Evolutionary conservation across 2,113 vertebrate genomes (phyloP), one percentile per base, ranked within the genome.

Genomic region (Piliocolobus tephrosceles): DNA sequence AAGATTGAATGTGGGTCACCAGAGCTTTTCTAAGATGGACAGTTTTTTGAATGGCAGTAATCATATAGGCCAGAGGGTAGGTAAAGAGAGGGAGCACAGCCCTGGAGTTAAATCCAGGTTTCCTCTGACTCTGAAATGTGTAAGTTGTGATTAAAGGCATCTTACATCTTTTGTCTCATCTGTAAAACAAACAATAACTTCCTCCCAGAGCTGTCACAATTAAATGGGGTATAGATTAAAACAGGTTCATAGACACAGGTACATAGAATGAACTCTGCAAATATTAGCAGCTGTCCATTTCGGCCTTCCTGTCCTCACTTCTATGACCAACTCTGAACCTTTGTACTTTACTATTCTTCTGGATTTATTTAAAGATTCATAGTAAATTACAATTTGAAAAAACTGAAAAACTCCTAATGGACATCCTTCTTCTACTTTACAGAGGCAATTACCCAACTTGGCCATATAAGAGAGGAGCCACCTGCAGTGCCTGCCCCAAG

Each of bases 391-490:
- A 94, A 75, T 0, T 30, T 45, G 0, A 30, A 57, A 50, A 47
- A 40, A 61, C 30, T 1, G 30, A 72, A 25, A 38, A 40, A 40
- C 83, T 47, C 25, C 72, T 96, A 89, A 97, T 18, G 4, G 50
- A 95, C 22, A 75, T 2, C 25, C 6, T 94, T 95, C 0, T 96
- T 98, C 72, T 97, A 13, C 55, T 98, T 97, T 98, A 61, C 93
- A 99, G 99, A 57, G 98, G 98, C 38, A 99, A 99, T 97, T 99
- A 98, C 90, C 97, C 97, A 68, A 98, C 73, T 14, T 57, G 90
- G 95, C 98, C 99, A 7, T 99, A 99, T 45, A 52, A 90, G 86
- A 85, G 10, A 80, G 99, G 98, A 90, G 30, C 3, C 32, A n/a
- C 97, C 6, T 99, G 99, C 75, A 98, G 98, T 73, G 66, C 95